phyloP scores from a whole-genome alignment of 2,797 vertebrate genomes.

The Lithobates pipiens region DNA sequence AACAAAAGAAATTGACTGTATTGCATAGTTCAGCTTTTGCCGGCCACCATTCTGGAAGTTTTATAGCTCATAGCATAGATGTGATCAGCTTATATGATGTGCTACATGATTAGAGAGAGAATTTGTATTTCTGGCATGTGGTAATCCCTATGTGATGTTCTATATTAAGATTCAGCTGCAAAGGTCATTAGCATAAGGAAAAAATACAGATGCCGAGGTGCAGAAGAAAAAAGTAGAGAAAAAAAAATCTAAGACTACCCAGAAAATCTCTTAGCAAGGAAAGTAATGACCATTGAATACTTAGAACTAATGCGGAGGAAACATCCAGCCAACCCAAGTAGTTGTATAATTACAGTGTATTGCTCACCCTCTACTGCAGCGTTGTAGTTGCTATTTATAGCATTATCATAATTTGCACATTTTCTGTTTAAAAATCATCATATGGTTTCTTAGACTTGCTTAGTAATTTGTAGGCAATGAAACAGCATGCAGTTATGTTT shows the following conservation, averaged over 20 bases:
- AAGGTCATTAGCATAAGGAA: conserved; percentile 47
- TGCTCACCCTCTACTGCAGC: neutral
- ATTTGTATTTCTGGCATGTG: conserved; percentile 50
- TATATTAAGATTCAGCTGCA: conserved; percentile 57
- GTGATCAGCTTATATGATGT: conserved; percentile 49
- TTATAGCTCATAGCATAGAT: conserved; percentile 38
- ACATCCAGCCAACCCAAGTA: neutral
- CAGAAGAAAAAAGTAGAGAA: neutral
- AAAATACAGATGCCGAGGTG: conserved; percentile 10
- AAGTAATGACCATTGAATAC: neutral
- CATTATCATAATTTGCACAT: conserved; percentile 13
- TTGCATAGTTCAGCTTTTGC: neutral
- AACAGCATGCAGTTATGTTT: neutral
- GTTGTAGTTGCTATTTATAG: neutral
- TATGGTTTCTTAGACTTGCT: neutral
- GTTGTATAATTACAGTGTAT: conserved; percentile 33
- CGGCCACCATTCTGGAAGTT: conserved; percentile 16
- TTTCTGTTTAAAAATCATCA: neutral
- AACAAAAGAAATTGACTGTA: neutral
- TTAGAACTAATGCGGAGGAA: neutral
- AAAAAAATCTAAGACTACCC: conserved; percentile 7
- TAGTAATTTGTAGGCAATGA: neutral
- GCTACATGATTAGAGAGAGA: conserved; percentile 47
- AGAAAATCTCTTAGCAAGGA: conserved; percentile 6
- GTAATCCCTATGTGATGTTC: conserved; percentile 52